These are phyloP conservation scores for Acanthosepion pharaonis DNA, from an alignment of 2,888 invertebrate genomes.

Conservation along the genomic window DNA sequence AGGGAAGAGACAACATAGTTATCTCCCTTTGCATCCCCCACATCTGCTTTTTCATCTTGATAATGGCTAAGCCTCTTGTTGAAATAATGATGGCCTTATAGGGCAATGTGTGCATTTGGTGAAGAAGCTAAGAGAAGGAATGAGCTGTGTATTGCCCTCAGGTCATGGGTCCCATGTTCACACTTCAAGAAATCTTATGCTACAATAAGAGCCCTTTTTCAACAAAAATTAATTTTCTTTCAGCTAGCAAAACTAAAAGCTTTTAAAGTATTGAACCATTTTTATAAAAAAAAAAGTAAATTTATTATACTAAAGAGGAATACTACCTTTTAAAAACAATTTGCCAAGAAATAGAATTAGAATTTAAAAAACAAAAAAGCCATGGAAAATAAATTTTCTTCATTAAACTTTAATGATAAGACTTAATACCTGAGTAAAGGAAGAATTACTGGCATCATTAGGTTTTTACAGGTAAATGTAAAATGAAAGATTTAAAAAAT, in stretches of 20 bases:
- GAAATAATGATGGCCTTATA: conserved; percentile 1
- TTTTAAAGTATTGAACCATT: background rate
- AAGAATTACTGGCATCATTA: too few species aligned
- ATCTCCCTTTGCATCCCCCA: background rate
- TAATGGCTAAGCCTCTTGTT: background rate
- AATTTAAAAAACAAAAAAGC: background rate
- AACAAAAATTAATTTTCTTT: background rate
- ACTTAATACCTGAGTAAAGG: too few species aligned
- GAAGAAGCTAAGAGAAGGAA: background rate
- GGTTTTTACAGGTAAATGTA: too few species aligned
- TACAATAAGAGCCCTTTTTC: background rate
- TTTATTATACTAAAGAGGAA: background rate
- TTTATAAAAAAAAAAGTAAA: background rate
- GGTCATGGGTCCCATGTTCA: background rate
- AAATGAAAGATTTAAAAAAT: too few species aligned
- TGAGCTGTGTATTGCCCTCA: background rate
- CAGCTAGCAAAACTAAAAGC: background rate
- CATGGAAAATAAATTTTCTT: too few species aligned
- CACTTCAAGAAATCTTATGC: background rate
- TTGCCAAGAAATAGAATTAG: background rate
- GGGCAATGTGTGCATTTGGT: background rate
- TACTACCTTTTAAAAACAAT: background rate
- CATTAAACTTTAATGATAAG: too few species aligned
- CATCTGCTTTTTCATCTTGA: background rate
- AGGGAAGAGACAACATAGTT: background rate